These are phyloP conservation scores for Cnemophilus loriae DNA, from an alignment of 2,113 vertebrate species.

Conservation along the genomic window DNA sequence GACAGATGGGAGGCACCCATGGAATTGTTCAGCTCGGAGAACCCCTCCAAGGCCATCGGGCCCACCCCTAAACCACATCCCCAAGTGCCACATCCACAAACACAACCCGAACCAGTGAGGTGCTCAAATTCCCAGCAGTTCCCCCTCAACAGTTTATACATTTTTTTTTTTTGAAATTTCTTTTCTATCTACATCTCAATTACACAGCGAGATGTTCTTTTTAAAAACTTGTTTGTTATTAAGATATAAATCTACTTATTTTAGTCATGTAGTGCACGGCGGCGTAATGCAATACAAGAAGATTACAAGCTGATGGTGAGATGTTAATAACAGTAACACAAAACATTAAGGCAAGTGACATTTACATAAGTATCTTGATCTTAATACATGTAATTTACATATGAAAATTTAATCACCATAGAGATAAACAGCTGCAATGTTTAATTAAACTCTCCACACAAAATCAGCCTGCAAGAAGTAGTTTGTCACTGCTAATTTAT, in stretches of 20 bases:
- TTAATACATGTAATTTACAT: slow-evolving; percentile 87
- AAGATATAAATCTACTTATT: slow-evolving; percentile 72
- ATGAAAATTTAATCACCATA: slow-evolving; percentile 85
- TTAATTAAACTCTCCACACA: slow-evolving; percentile 87
- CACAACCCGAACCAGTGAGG: background rate
- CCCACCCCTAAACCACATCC: background rate
- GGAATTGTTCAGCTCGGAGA: background rate
- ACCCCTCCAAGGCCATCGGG: background rate
- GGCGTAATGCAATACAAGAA: slow-evolving; percentile 71
- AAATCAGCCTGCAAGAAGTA: slow-evolving; percentile 81
- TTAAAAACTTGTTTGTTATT: slow-evolving; percentile 73
- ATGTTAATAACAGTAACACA: slow-evolving; percentile 82
- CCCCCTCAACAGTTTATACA: slow-evolving; percentile 1
- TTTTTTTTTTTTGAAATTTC: background rate
- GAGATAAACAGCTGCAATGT: slow-evolving; percentile 86
- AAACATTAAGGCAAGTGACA: slow-evolving; percentile 85
- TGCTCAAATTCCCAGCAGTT: slow-evolving; percentile 13
- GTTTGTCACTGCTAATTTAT: slow-evolving; percentile 83
- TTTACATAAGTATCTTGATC: slow-evolving; percentile 87
- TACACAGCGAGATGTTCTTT: slow-evolving; percentile 47
- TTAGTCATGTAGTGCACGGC: slow-evolving; percentile 57
- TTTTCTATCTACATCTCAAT: slow-evolving; percentile 66
- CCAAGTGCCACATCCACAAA: background rate
- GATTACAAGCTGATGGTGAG: slow-evolving; percentile 80
- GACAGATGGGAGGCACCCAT: background rate